These are phyloP conservation scores for Copsychus sechellarum DNA, from an alignment of 2,113 vertebrate species.

Conservation along the genomic window DNA sequence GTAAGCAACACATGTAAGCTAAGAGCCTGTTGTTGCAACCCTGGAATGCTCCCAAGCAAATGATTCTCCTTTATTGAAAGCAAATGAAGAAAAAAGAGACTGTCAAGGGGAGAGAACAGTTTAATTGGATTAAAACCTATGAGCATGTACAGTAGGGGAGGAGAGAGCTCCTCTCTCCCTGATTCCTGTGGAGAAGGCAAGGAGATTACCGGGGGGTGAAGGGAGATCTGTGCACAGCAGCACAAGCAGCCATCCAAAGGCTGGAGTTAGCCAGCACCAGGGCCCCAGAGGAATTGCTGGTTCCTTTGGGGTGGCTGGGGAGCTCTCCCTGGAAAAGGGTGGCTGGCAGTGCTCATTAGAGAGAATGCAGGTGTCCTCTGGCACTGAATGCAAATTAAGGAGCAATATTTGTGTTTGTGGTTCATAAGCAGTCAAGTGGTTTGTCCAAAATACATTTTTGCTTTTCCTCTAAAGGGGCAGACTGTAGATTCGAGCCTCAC, in stretches of 20 bases:
- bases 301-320: slow-evolving; percentile 41
- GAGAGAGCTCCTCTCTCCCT: slow-evolving; percentile 18
- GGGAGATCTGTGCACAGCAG: neutral
- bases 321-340: slow-evolving; percentile 30
- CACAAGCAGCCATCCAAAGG: slow-evolving; percentile 50
- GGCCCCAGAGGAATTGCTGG: slow-evolving; percentile 14
- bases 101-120: slow-evolving; percentile 54
- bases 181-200: slow-evolving; percentile 57
- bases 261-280: slow-evolving; percentile 24
- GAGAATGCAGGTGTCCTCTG: slow-evolving; percentile 29
- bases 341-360: slow-evolving; percentile 62
- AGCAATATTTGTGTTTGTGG: slow-evolving; percentile 59
- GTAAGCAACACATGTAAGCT: slow-evolving; percentile 45
- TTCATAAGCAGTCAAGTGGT: slow-evolving; percentile 68
- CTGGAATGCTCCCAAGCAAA: slow-evolving; percentile 77
- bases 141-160: slow-evolving; percentile 63
- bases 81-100: slow-evolving; percentile 75
- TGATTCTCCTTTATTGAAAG: slow-evolving; percentile 74
- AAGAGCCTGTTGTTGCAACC: slow-evolving; percentile 61
- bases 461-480: slow-evolving; percentile 44
- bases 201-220: neutral
- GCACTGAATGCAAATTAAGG: slow-evolving; percentile 67
- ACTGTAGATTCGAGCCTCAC: slow-evolving; percentile 13
- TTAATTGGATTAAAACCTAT: slow-evolving; percentile 75
- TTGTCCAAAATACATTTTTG: slow-evolving; percentile 64